Percentiles rank a stretch among this genome's conserved stretches.
These are phyloP conservation scores for Sweltsa coloradensis DNA, from an alignment of 1,140 invertebrate genomes.

Conservation along the genomic window DNA sequence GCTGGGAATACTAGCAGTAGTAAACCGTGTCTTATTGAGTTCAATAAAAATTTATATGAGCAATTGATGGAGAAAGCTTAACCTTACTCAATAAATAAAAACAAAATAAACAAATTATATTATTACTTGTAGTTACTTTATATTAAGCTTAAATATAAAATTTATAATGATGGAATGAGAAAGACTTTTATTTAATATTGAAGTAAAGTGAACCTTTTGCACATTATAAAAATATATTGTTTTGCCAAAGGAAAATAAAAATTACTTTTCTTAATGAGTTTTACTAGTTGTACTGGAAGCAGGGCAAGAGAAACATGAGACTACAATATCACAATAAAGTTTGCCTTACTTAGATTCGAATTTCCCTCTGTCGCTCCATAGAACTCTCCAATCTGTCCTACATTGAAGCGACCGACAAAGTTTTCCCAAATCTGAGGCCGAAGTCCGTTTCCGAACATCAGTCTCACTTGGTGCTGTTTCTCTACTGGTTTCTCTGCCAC, in stretches of 20 bases:
- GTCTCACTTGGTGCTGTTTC: constrained; percentile 57
- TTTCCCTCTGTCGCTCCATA: constrained; percentile 96
- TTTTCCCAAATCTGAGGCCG: constrained; percentile 84
- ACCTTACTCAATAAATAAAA: not conserved
- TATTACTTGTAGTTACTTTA: not conserved
- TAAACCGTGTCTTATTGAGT: no score
- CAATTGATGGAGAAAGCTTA: no score
- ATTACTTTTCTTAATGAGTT: not conserved
- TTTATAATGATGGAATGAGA: not conserved
- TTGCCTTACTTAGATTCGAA: constrained; percentile 65
- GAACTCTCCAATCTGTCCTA: constrained; percentile 75
- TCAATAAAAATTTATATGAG: no score
- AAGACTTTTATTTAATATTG: not conserved
- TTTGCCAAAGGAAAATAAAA: no score
- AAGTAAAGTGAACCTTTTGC: not conserved
- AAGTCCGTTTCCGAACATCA: constrained; percentile 91
- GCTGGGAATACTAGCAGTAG: no score
- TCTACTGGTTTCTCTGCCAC: constrained; percentile 56
- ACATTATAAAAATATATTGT: no score
- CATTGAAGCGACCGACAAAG: constrained; percentile 73
- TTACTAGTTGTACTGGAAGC: not conserved
- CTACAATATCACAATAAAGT: not conserved
- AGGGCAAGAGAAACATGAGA: not conserved
- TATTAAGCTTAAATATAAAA: not conserved
- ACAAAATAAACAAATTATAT: not conserved